Conservation (phyloP, 2,113 vertebrate genomes). For the Hippocampus comes region DNA sequence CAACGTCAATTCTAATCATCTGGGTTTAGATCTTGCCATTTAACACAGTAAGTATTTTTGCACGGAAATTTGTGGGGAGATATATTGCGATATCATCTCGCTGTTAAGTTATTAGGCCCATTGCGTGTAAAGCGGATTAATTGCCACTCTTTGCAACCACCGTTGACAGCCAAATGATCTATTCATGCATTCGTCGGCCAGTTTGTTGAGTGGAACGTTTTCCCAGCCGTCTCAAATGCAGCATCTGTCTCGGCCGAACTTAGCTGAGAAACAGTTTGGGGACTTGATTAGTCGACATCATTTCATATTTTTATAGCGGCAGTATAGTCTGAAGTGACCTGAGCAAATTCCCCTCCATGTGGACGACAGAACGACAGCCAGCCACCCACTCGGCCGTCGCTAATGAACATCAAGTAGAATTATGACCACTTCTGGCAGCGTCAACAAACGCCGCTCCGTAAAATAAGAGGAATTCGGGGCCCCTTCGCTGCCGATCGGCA, state of each 20-base stretch:
- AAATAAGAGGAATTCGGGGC: not conserved
- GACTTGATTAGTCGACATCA: not conserved
- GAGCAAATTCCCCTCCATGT: conserved; percentile 6
- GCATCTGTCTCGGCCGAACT: conserved; percentile 2
- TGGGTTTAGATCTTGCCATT: not conserved
- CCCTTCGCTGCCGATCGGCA: not conserved
- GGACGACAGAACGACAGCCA: not conserved
- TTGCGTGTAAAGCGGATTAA: not conserved
- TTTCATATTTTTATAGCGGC: conserved; percentile 5
- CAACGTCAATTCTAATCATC: not conserved
- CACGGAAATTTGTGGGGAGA: not conserved
- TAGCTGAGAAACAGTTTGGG: not conserved
- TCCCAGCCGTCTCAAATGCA: not conserved
- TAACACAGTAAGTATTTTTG: not conserved
- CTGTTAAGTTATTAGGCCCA: not conserved
- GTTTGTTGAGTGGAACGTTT: not conserved
- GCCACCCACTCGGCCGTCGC: conserved; percentile 1
- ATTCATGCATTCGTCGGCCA: not conserved
- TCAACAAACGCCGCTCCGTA: conserved; percentile 6
- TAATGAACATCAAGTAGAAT: conserved; percentile 10
- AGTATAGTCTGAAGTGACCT: not conserved
- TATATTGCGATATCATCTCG: not conserved
- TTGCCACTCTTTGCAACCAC: not conserved
- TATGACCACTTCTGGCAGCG: not conserved
- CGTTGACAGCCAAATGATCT: not conserved